Evolutionary conservation across 2,797 vertebrate genomes (phyloP).

Genomic region (Cheirogaleus major): DNA sequence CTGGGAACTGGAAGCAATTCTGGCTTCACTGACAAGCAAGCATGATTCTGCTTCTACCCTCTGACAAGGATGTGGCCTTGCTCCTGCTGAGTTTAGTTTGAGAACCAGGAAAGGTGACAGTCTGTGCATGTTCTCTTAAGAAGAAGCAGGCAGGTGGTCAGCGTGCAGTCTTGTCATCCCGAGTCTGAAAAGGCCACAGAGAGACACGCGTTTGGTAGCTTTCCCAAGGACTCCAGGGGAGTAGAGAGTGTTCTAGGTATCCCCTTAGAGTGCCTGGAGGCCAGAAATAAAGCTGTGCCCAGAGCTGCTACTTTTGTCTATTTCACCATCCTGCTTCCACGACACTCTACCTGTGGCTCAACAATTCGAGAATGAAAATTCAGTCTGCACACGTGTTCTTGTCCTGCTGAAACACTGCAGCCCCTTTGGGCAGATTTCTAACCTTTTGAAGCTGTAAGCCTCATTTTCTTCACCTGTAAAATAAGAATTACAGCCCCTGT

Average conservation of each 20-base stretch:
- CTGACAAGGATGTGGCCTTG: fast-evolving
- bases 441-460: neutral
- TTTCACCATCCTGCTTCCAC: neutral
- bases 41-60: fast-evolving
- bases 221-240: neutral
- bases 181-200: neutral
- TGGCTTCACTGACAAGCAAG: neutral
- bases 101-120: neutral
- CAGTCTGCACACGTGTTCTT: neutral
- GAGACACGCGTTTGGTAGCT: neutral
- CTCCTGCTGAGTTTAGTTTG: neutral
- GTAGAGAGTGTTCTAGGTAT: neutral
- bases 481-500: neutral
- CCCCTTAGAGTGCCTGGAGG: fast-evolving
- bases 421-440: too few species aligned
- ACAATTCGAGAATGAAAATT: neutral
- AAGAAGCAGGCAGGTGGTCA: neutral
- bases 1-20: neutral
- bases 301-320: fast-evolving
- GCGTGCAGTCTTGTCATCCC: neutral
- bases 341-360: neutral
- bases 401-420: neutral
- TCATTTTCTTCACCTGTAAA: neutral
- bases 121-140: fast-evolving
- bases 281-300: neutral